Evolutionary conservation across 1,140 invertebrate genomes (phyloP).

Genomic region (Drosophila navojoa): DNA sequence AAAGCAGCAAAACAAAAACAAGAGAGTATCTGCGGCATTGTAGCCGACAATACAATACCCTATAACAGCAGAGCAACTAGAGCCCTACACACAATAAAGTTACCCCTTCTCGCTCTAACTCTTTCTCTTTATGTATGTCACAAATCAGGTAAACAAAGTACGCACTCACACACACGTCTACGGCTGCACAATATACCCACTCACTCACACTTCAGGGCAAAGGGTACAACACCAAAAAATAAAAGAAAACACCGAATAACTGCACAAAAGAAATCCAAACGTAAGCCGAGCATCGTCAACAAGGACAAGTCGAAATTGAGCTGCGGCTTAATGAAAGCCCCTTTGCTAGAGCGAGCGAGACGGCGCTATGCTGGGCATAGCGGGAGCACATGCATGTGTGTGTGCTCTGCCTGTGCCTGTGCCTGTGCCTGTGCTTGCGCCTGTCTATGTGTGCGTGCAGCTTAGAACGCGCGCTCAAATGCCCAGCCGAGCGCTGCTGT

Average conservation of each 20-base stretch:
- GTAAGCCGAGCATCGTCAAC: conserved; percentile 36
- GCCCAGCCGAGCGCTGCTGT: conserved; percentile 12
- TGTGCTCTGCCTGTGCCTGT: no score
- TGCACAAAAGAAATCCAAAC: conserved; percentile 12
- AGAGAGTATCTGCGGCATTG: neutral
- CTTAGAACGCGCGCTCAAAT: conserved; percentile 48
- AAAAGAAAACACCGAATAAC: neutral
- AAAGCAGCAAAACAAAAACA: conserved; percentile 9
- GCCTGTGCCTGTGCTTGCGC: no score
- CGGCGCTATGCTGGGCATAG: neutral
- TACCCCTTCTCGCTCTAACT: no score
- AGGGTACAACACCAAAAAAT: neutral
- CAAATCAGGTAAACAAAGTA: no score
- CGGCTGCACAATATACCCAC: neutral
- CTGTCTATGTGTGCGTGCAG: neutral
- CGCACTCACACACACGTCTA: neutral
- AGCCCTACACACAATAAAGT: no score
- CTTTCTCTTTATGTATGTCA: no score
- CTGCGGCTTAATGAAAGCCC: conserved; percentile 58
- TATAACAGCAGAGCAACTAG: neutral
- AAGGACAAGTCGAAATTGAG: conserved; percentile 58
- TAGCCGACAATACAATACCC: neutral
- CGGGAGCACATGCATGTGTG: no score
- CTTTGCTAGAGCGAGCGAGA: conserved; percentile 16
- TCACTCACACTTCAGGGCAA: neutral